Evolutionary conservation across 2,888 invertebrate genomes (phyloP).

Genomic region (Tetropium fuscum): DNA sequence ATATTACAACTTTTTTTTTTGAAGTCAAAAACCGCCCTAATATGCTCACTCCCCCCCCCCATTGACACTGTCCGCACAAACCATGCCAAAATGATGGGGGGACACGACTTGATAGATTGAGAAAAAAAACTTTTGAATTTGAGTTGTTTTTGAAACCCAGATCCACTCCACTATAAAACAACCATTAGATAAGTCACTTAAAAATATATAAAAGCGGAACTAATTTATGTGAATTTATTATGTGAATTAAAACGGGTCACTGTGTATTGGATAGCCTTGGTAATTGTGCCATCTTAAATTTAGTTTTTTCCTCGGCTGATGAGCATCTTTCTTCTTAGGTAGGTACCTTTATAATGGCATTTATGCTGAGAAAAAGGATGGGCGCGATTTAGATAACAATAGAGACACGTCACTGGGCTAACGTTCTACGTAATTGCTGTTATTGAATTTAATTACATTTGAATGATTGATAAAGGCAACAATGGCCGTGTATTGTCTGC

Average conservation of each 20-base stretch:
- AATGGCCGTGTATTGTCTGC: conserved; percentile 10
- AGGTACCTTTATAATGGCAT: conserved; percentile 2
- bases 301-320: background rate
- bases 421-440: conserved; percentile 10
- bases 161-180: too few species aligned
- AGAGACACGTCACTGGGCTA: conserved; percentile 4
- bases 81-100: too few species aligned
- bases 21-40: too few species aligned
- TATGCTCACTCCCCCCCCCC: too few species aligned
- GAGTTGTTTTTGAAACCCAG: too few species aligned
- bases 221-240: background rate
- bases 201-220: too few species aligned
- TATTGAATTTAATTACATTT: conserved; percentile 9
- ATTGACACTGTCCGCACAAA: too few species aligned
- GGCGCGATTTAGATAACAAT: conserved; percentile 2
- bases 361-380: background rate
- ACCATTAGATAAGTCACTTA: too few species aligned
- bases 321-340: background rate
- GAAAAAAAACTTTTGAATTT: too few species aligned
- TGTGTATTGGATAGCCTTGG: background rate
- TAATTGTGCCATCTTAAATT: background rate
- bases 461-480: conserved; percentile 4
- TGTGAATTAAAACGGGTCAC: background rate
- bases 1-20: too few species aligned
- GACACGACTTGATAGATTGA: too few species aligned